Conservation (phyloP, 1,140 invertebrate genomes). For the Drosophila persimilis region DNA sequence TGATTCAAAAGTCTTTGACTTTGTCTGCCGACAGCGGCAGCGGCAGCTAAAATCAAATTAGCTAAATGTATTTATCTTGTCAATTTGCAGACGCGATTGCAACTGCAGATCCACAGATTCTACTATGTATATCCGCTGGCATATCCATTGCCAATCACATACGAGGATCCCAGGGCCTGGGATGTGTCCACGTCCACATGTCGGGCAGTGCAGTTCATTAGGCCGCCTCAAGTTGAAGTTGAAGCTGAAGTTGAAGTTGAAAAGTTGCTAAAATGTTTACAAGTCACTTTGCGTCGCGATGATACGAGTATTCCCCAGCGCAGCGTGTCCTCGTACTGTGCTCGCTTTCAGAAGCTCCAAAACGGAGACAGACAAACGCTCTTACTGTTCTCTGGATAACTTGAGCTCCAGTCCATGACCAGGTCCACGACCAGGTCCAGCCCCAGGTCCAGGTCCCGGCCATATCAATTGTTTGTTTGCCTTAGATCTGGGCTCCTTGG, state of each 20-base stretch:
- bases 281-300: conserved; percentile 69
- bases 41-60: conserved; percentile 69
- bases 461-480: conserved; percentile 78
- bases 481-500: conserved; percentile 61
- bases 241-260: conserved; percentile 57
- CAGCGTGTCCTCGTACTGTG: conserved; percentile 9
- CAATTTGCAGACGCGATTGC: conserved; percentile 73
- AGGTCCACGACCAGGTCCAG: too few relatives aligned
- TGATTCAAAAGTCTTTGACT: conserved; percentile 8
- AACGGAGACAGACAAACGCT: conserved; percentile 59
- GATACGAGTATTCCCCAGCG: conserved; percentile 15
- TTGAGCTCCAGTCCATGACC: too few relatives aligned
- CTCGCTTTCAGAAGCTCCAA: conserved; percentile 67
- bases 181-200: conserved; percentile 17
- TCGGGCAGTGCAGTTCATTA: conserved; percentile 70
- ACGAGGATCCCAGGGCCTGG: conserved; percentile 35
- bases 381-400: conserved; percentile 62
- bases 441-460: conserved; percentile 22
- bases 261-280: conserved; percentile 82
- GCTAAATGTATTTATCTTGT: conserved; percentile 82
- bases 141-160: conserved; percentile 63
- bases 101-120: conserved; percentile 26
- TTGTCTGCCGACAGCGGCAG: neutral
- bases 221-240: conserved; percentile 35
- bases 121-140: neutral